Conservation (phyloP, 2,888 invertebrate species). For the Crioceris asparagi region DNA sequence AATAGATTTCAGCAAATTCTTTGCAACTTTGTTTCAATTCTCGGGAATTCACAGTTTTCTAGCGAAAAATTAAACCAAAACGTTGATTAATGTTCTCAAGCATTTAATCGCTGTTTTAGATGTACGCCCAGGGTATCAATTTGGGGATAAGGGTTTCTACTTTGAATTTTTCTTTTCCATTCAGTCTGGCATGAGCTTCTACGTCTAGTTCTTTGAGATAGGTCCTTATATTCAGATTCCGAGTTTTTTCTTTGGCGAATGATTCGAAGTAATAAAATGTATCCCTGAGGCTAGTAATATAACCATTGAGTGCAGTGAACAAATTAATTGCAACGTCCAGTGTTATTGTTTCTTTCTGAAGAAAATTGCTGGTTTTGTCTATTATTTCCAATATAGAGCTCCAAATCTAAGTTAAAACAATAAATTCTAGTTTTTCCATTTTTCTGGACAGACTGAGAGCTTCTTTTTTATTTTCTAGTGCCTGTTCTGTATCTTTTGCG, state of each 20-base stretch:
- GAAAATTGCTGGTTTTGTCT: conserved; percentile 6
- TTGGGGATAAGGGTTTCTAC: neutral
- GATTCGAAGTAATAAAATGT: conserved; percentile 5
- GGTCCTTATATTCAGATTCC: conserved; percentile 6
- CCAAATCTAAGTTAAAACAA: conserved; percentile 4
- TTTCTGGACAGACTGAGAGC: conserved; percentile 8
- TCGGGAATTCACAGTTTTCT: conserved; percentile 6
- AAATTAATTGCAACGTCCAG: conserved; percentile 8
- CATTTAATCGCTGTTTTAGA: conserved; percentile 3
- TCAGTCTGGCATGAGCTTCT: conserved; percentile 1
- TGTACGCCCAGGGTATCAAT: conserved; percentile 2
- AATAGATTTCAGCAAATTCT: conserved; percentile 3
- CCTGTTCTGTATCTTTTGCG: conserved; percentile 4
- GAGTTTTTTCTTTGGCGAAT: conserved; percentile 2
- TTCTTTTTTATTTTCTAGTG: conserved; percentile 4
- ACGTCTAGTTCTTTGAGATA: conserved; percentile 7
- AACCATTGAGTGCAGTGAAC: conserved; percentile 7
- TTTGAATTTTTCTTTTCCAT: conserved; percentile 7
- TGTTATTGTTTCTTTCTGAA: conserved; percentile 7
- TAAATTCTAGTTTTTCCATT: conserved; percentile 5
- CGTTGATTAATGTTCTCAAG: conserved; percentile 2
- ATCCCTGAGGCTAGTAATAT: conserved; percentile 6
- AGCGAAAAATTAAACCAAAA: conserved; percentile 8
- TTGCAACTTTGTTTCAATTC: conserved; percentile 5
- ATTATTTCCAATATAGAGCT: conserved; percentile 4